Evolutionary conservation across 2,113 vertebrate genomes (phyloP).

Genomic region (Crotalus horridus): DNA sequence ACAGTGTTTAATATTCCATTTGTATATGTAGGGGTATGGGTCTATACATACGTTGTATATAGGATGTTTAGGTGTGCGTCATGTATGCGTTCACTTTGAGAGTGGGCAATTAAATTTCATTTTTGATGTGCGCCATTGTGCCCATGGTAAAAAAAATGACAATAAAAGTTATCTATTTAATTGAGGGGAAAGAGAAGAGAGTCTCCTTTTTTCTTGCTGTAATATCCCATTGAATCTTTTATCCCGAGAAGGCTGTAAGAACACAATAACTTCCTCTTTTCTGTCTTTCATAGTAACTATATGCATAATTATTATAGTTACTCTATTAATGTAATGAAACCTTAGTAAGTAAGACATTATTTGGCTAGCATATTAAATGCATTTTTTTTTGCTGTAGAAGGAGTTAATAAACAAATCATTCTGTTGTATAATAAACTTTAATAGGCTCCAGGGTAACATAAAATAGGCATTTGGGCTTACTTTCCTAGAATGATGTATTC

Average conservation of each 20-base stretch:
- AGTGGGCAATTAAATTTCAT: no score
- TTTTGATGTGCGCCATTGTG: no score
- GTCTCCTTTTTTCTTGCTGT: background rate
- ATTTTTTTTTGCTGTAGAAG: background rate
- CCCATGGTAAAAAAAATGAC: no score
- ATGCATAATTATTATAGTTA: background rate
- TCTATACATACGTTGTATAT: no score
- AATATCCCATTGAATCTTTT: background rate
- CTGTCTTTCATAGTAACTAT: background rate
- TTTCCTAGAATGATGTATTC: background rate
- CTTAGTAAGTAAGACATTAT: background rate
- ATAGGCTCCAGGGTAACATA: background rate
- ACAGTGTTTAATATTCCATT: no score
- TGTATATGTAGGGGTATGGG: no score
- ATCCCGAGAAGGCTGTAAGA: background rate
- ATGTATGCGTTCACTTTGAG: no score
- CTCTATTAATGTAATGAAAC: background rate
- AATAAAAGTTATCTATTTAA: background rate
- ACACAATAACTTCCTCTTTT: background rate
- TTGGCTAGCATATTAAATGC: background rate
- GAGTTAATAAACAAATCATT: background rate
- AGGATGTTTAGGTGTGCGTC: no score
- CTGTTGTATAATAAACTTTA: background rate
- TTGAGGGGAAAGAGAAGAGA: background rate
- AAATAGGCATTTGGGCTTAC: background rate